Percentiles rank a stretch among this genome's conserved stretches.
Conservation (phyloP, 1,140 invertebrate species). For the Octopus sinensis region DNA sequence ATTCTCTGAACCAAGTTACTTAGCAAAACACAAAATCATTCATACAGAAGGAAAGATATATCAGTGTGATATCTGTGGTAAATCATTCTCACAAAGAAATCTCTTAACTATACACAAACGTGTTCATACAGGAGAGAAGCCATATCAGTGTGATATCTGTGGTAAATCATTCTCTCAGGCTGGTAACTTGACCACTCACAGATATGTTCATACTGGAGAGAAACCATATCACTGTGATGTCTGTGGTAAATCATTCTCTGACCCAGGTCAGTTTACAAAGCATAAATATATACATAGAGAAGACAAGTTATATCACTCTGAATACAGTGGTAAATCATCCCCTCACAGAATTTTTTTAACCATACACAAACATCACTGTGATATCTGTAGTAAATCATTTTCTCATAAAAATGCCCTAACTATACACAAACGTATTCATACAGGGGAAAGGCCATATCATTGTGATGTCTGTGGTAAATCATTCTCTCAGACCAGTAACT, state of each 20-base stretch:
- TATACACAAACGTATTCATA: background rate
- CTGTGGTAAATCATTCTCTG: conserved; percentile 17
- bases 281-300: conserved; percentile 11
- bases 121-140: conserved; percentile 14
- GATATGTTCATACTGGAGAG: conserved; percentile 14
- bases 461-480: background rate
- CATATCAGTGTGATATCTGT: conserved; percentile 21
- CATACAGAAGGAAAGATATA: conserved; percentile 11
- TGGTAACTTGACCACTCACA: conserved; percentile 6
- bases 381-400: background rate
- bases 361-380: background rate
- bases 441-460: background rate
- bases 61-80: conserved; percentile 18
- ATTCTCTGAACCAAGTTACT: conserved; percentile 66
- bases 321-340: background rate
- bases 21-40: conserved; percentile 7
- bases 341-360: background rate
- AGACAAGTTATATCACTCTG: background rate
- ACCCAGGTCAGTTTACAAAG: background rate
- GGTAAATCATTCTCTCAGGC: conserved; percentile 14
- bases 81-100: conserved; percentile 7
- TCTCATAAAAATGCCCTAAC: background rate
- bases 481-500: background rate
- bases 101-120: conserved; percentile 12
- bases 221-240: conserved; percentile 1